phyloP scores from a whole-genome alignment of 2,113 vertebrate species.

The Osmerus eperlanus region DNA sequence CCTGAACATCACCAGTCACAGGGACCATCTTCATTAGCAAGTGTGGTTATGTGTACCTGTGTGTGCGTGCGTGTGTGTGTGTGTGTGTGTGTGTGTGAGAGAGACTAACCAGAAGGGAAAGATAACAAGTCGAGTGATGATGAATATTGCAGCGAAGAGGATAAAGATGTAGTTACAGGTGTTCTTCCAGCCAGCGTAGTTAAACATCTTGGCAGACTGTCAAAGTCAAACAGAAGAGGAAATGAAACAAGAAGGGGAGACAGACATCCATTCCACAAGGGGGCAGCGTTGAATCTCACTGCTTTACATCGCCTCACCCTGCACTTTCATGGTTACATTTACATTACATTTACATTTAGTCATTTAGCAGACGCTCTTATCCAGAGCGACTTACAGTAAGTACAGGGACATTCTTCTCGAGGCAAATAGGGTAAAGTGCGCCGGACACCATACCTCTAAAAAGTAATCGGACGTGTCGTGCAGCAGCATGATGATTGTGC shows the following conservation, averaged over 20 bases:
- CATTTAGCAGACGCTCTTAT: too few relatives aligned
- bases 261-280: conserved; percentile 31
- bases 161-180: conserved; percentile 94
- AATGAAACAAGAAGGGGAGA: not conserved
- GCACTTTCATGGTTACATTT: too few relatives aligned
- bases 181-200: conserved; percentile 93
- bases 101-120: conserved; percentile 86
- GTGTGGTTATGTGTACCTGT: not conserved
- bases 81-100: not conserved
- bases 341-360: too few relatives aligned
- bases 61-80: not conserved
- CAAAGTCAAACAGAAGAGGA: conserved; percentile 15
- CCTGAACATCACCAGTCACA: not conserved
- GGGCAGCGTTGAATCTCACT: conserved; percentile 39
- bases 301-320: not conserved
- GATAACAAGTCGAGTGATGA: conserved; percentile 86
- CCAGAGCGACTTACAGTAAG: too few relatives aligned
- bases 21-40: not conserved
- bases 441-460: conserved; percentile 78
- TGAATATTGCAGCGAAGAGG: conserved; percentile 86
- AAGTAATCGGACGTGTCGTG: conserved; percentile 91
- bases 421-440: too few relatives aligned
- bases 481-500: conserved; percentile 91
- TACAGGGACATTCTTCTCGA: too few relatives aligned
- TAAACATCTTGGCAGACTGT: conserved; percentile 97